phyloP scores from a whole-genome alignment of 2,888 invertebrate species.

The Pyralis farinalis region DNA sequence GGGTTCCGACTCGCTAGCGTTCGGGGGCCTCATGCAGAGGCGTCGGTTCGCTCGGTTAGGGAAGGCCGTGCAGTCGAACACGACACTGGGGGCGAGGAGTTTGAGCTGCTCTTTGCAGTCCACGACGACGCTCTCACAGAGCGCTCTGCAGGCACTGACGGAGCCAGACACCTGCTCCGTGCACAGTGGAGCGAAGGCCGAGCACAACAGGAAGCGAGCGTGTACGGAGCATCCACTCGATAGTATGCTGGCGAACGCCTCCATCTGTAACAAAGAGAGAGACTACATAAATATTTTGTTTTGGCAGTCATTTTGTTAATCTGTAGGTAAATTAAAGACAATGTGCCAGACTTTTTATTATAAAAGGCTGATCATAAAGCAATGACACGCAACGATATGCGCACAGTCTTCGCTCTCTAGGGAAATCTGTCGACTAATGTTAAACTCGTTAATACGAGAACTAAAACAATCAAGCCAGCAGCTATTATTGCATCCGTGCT shows the following conservation, averaged over 20 bases:
- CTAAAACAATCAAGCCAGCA: background rate
- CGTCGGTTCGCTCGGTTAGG: slow-evolving; percentile 86
- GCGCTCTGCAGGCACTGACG: slow-evolving; percentile 91
- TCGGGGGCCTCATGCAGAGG: slow-evolving; percentile 88
- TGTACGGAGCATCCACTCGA: slow-evolving; percentile 90
- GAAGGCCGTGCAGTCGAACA: slow-evolving; percentile 88
- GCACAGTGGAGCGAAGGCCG: slow-evolving; percentile 95
- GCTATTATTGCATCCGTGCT: slow-evolving; percentile 1
- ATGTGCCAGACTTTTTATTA: too few relatives aligned
- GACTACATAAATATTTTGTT: too few relatives aligned
- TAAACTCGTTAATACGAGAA: too few relatives aligned
- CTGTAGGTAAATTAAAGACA: too few relatives aligned
- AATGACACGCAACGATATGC: too few relatives aligned
- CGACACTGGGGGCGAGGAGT: slow-evolving; percentile 87
- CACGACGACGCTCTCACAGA: slow-evolving; percentile 88
- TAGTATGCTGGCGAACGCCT: slow-evolving; percentile 86
- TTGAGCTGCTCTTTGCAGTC: slow-evolving; percentile 88
- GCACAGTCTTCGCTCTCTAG: too few relatives aligned
- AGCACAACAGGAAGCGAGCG: slow-evolving; percentile 93
- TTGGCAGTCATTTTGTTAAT: too few relatives aligned
- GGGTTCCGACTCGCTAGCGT: slow-evolving; percentile 63
- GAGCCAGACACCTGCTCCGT: slow-evolving; percentile 92
- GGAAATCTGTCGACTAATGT: too few relatives aligned
- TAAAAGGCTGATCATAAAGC: too few relatives aligned
- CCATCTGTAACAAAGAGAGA: slow-evolving; percentile 82